Base-by-base conservation (phyloP, 2,797 vertebrate genomes). In the Mallotus villosus region DNA sequence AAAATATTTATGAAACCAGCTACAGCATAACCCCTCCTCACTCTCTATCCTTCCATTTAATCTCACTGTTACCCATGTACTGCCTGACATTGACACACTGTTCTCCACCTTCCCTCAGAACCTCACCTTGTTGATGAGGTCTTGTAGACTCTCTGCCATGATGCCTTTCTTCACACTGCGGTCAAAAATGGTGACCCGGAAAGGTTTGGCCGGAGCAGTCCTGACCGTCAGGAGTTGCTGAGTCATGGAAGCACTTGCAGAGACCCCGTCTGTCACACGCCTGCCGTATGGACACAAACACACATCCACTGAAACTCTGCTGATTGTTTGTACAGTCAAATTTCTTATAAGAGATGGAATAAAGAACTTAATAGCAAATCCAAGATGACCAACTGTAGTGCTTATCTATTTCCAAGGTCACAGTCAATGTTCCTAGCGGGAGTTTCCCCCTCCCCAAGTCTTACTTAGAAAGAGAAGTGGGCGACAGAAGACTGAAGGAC, bases 151-250 rank as follows among this genome's bases (percentile, higher is more conserved):
- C 0, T 90, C 86, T 0, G 95, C 96, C 90, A 93, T 91, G 74
- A 99, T 76, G 1, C 97, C 97, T 81, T 98, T 99, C 77, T 96
- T 95, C 78, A 94, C 1, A 1, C 93, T 95, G 62, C 94, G 94
- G 67, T 96, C 93, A 0, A 86, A 88, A 67, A 91, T 95, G n/a
- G 90, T 92, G 58, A 96, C 89, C 0, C 94, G 90, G 74, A 89
- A 97, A 51, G 95, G 95, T 51, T 89, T 93, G 0, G 88, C 79
- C 0, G 70, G 83, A 0, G 88, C 82, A 24, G 78, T 72, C 0
- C 91, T 86, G 14, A 89, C 86, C 0, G 86, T 82, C 67, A 96
- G 89, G 5, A 96, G 86, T 82, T 96, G 95, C 74, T 95, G 94
- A 59, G 94, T 95, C 92, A 95, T 83, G 57, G 94, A 93, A 1